Evolutionary conservation across 2,888 invertebrate species (phyloP).

Genomic region (Scelioninae gen. 2): DNA sequence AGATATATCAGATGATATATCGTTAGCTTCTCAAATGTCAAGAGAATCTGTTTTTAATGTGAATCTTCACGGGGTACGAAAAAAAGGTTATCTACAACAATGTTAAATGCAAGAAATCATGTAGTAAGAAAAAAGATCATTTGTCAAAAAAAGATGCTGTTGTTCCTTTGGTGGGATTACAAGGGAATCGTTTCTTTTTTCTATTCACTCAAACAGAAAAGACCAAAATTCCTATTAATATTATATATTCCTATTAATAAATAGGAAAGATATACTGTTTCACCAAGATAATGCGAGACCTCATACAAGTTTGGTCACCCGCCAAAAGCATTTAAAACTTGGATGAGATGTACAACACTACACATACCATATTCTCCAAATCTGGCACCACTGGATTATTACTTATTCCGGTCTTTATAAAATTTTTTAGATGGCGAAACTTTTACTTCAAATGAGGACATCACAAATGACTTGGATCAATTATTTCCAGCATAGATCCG

Average conservation of each 20-base stretch:
- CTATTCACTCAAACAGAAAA: not conserved
- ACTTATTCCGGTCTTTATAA: constrained; percentile 50
- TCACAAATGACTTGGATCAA: constrained; percentile 46
- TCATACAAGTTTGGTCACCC: constrained; percentile 6
- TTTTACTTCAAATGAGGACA: constrained; percentile 34
- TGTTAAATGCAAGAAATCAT: not conserved
- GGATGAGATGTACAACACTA: not conserved
- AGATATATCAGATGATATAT: too few species aligned
- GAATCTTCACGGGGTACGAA: not conserved
- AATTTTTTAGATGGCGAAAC: constrained; percentile 46
- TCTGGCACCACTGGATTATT: constrained; percentile 33
- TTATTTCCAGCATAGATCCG: constrained; percentile 26
- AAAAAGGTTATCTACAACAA: not conserved
- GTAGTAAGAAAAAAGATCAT: not conserved
- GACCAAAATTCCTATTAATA: too few species aligned
- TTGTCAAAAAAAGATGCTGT: not conserved
- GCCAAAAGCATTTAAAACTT: not conserved
- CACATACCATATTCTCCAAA: constrained; percentile 26
- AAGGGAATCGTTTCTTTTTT: constrained; percentile 3
- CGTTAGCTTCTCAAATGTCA: too few species aligned
- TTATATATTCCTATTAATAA: too few species aligned
- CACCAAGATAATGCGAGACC: constrained; percentile 12
- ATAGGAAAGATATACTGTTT: not conserved
- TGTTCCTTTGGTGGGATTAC: not conserved
- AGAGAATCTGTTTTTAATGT: too few species aligned